Conservation (phyloP, 2,113 vertebrate genomes). For the Thalassoma bifasciatum region DNA sequence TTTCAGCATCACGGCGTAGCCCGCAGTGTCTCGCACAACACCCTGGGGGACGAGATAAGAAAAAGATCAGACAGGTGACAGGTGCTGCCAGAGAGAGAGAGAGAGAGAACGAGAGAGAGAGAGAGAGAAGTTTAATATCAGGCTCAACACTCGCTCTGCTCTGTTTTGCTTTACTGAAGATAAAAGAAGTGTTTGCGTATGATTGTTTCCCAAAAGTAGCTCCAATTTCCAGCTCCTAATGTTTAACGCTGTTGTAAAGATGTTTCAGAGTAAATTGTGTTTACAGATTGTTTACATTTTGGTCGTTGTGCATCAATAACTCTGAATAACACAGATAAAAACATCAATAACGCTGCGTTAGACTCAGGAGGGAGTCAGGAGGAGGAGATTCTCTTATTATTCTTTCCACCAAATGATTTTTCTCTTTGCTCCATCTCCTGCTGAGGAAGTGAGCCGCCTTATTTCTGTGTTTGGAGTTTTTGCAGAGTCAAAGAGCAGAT, state of each 20-base stretch:
- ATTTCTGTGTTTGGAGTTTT: slow-evolving; percentile 53
- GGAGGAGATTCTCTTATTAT: slow-evolving; percentile 37
- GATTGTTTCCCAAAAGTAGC: neutral
- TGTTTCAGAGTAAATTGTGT: slow-evolving; percentile 1
- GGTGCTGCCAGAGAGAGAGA: slow-evolving; percentile 2
- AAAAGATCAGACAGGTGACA: slow-evolving; percentile 41
- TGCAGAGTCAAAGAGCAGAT: slow-evolving; percentile 29
- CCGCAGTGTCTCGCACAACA: slow-evolving; percentile 91
- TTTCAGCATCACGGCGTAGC: slow-evolving; percentile 96
- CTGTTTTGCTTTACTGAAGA: neutral
- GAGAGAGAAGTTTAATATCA: slow-evolving; percentile 49
- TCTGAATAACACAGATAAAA: neutral
- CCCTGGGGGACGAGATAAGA: slow-evolving; percentile 83
- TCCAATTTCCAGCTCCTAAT: neutral
- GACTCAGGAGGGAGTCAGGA: slow-evolving; percentile 16
- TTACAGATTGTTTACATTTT: neutral
- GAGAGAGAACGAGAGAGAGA: too few relatives aligned
- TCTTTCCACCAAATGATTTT: too few relatives aligned
- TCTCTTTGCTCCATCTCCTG: slow-evolving; percentile 17
- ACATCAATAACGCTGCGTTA: slow-evolving; percentile 28
- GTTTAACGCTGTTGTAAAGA: slow-evolving; percentile 1
- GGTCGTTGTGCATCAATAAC: slow-evolving; percentile 11
- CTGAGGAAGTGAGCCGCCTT: slow-evolving; percentile 35
- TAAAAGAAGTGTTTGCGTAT: neutral
- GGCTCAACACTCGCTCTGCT: slow-evolving; percentile 4